These are phyloP conservation scores for Alouatta palliata DNA, from an alignment of 2,113 vertebrate genomes.

Conservation along the genomic window DNA sequence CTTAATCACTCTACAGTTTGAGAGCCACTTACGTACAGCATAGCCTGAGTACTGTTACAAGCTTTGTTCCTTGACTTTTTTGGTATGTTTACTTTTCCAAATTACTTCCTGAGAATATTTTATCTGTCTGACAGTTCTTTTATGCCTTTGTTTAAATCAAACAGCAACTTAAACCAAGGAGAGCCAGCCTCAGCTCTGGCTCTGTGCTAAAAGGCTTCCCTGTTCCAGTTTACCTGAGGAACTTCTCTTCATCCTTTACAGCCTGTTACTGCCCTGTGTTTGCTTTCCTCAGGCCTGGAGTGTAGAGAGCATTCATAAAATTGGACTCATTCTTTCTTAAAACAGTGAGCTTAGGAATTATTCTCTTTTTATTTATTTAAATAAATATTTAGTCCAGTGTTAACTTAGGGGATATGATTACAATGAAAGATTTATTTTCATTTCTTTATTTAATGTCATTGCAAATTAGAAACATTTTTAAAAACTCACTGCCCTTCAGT, in stretches of 20 bases:
- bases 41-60: not conserved
- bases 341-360: not conserved
- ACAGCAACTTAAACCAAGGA: not conserved
- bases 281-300: not conserved
- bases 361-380: slow-evolving; percentile 2
- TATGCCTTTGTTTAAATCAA: not conserved
- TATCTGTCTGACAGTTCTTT: not conserved
- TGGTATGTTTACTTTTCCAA: slow-evolving; percentile 16
- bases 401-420: slow-evolving; percentile 11
- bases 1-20: not conserved
- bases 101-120: not conserved
- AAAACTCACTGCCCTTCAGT: not conserved
- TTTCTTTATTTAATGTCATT: not conserved
- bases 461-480: not conserved
- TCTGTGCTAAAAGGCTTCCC: not conserved
- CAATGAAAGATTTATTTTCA: slow-evolving; percentile 1
- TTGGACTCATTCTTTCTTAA: not conserved
- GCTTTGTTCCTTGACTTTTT: not conserved
- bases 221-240: not conserved
- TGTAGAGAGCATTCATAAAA: not conserved
- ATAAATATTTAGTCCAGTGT: slow-evolving; percentile 25
- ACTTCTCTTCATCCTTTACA: not conserved
- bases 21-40: not conserved
- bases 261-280: not conserved
- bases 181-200: not conserved